These are phyloP conservation scores for Antechinus flavipes DNA, from an alignment of 2,113 vertebrate genomes.

Conservation along the genomic window DNA sequence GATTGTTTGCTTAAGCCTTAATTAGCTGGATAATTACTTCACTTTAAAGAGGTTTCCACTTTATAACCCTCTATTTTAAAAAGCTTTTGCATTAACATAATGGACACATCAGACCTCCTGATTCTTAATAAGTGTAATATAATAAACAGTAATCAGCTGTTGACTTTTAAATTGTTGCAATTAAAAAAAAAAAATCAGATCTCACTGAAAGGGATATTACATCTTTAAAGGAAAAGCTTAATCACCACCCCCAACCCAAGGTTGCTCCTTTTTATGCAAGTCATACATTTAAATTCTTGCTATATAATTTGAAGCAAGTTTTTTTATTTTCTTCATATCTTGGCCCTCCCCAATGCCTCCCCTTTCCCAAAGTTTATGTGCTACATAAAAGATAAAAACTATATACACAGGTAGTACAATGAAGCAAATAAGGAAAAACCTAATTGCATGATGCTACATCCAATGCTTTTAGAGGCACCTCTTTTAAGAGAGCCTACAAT, in stretches of 20 bases:
- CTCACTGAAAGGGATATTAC: constrained; percentile 84
- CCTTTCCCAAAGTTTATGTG: constrained; percentile 89
- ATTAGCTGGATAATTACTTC: constrained; percentile 61
- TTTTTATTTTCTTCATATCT: constrained; percentile 69
- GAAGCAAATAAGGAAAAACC: constrained; percentile 96
- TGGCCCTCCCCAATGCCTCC: constrained; percentile 26
- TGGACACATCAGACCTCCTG: constrained; percentile 75
- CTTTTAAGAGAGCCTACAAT: constrained; percentile 93
- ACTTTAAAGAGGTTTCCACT: constrained; percentile 28
- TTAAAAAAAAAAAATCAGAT: constrained; percentile 44
- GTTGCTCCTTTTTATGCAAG: constrained; percentile 89
- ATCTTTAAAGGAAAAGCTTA: constrained; percentile 84
- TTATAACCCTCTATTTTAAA: constrained; percentile 6
- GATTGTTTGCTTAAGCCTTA: constrained; percentile 51
- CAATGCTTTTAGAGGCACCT: constrained; percentile 96
- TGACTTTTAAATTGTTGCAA: constrained; percentile 60
- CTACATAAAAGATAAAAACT: constrained; percentile 95
- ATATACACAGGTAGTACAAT: constrained; percentile 98
- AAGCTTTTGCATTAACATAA: constrained; percentile 69
- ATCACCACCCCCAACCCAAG: constrained; percentile 83
- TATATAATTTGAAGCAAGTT: constrained; percentile 80
- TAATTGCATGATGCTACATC: constrained; percentile 99
- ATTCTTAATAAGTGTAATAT: constrained; percentile 70
- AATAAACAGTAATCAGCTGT: constrained; percentile 69
- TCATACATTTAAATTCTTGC: constrained; percentile 81